Evolutionary conservation across 1,140 invertebrate genomes (phyloP), one percentile per base, ranked within the genome.

Genomic region (Polypedilum pembai): DNA sequence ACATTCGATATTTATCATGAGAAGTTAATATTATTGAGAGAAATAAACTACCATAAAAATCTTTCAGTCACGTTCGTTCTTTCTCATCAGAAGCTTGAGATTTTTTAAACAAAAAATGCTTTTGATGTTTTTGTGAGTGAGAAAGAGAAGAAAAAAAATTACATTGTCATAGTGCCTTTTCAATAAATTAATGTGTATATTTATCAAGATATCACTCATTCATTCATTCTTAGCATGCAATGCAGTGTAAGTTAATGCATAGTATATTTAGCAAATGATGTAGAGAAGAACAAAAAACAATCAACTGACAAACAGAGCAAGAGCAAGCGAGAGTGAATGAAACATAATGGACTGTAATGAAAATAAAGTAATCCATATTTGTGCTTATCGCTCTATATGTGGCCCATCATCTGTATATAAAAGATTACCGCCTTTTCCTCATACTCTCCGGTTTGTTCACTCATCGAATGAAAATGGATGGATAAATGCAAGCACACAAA

Each of bases 331-430:
- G 12, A 56, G 45, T 4, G 41, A 15, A 66, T 66, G 65, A 66
- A 66, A 66, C 45, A 56, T 17, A 66, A 66, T 66, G 65, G 65
- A 66, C 18, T 66, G 17, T 69, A 69, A 69, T 69, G 65, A 69
- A 69, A 69, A 69, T 69, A 69, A 69, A 69, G 65, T 69, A 69
- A 69, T 69, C 65, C 65, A 69, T 20, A 18, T 69, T 18, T 69
- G 17, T 18, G 65, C 65, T 69, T 69, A 69, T 69, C 65, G 65
- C 20, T 56, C 5, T 33, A 33, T 33, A 33, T 33, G 45, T n/a
- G 45, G 45, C 1, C n/a, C 45, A 56, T 56, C 45, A 56, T 56
- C 45, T n/a, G n/a, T 56, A n/a, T n/a, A 15, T 15, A 56, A 56
- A 56, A 56, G 45, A 56, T 56, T 56, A n/a, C 1, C 24, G 24